Evolutionary conservation across 1,140 invertebrate species (phyloP), one percentile per base, ranked within the genome.

Genomic region (Arion vulgaris): DNA sequence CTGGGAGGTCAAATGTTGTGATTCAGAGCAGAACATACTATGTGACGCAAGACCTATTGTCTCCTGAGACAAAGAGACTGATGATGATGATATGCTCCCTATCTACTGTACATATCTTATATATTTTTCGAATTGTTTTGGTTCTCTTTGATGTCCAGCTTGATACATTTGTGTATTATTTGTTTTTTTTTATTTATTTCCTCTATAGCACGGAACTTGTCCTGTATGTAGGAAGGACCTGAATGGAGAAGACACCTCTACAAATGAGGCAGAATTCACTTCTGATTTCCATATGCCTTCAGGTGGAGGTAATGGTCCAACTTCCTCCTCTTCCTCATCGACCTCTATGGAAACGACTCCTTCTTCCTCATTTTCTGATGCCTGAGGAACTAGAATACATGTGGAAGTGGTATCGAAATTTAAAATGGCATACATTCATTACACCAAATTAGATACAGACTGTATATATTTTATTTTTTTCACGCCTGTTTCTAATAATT

Each of bases 191-290:
- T 45, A 45, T 45, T 45, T 57, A 23, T 19, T 57, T 5, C 2
- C 4, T 57, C 23, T 38, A 11, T 90, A 95, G 94, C 97, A 98
- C 93, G 97, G 96, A 81, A 98, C 97, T 13, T 99, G 97, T 93
- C 97, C 97, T 68, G 97, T 98, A 88, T 99, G 97, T 93, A 94
- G 97, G 83, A 96, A 97, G 85, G 89, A 91, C 74, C 86, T 91
- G 85, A 90, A 89, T 86, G 91, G 91, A 45, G 82, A 86, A 62
- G 90, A 90, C 75, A 88, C 87, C 0, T 85, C 88, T 28, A 84
- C 83, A 36, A 87, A 87, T 75, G 88, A 90, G 38, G 62, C 62
- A 66, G 62, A 66, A 32, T 66, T 66, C 17, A 7, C 62, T 66
- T 34, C 62, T 23, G 28, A 17, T 66, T 66, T 66, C 28, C 62